phyloP scores from a whole-genome alignment of 1,140 invertebrate species.

The Eriosoma lanigerum region DNA sequence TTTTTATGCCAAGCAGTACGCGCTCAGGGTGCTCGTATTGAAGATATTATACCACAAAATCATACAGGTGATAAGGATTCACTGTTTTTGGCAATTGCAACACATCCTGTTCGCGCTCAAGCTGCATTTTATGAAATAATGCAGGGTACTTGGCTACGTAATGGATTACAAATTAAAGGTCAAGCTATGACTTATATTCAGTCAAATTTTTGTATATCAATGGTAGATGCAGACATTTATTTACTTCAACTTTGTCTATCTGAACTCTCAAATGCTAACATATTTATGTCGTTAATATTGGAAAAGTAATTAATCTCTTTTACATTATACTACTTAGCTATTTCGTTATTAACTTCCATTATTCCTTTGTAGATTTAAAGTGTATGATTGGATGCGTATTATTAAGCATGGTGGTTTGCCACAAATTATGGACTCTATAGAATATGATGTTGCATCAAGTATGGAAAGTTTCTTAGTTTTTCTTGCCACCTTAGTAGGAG shows the following conservation, averaged over 20 bases:
- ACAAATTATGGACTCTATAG: conserved; percentile 57
- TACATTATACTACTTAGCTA: conserved; percentile 77
- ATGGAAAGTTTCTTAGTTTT: conserved; percentile 90
- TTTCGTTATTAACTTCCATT: conserved; percentile 74
- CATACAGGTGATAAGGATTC: neutral
- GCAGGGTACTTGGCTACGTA: conserved; percentile 87
- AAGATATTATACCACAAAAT: conserved; percentile 11
- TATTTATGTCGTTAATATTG: conserved; percentile 82
- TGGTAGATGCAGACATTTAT: conserved; percentile 96
- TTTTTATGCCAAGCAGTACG: conserved; percentile 88
- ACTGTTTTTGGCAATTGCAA: conserved; percentile 11
- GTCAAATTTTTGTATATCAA: conserved; percentile 97
- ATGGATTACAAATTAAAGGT: conserved; percentile 95
- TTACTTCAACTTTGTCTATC: conserved; percentile 90
- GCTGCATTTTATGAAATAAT: conserved; percentile 93
- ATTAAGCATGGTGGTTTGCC: conserved; percentile 54
- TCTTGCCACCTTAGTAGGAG: conserved; percentile 82
- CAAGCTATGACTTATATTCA: conserved; percentile 99
- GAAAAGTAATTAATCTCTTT: conserved; percentile 71
- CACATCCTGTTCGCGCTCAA: conserved; percentile 61
- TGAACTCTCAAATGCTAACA: conserved; percentile 74
- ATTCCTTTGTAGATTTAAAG: conserved; percentile 80
- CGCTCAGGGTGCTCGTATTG: conserved; percentile 57
- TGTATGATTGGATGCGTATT: conserved; percentile 64
- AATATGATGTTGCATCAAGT: conserved; percentile 78